A percentile compares a stretch with the other conserved stretches of the same genome.
phyloP scores from a whole-genome alignment of 1,140 invertebrate species.

The Phocides pigmalion region DNA sequence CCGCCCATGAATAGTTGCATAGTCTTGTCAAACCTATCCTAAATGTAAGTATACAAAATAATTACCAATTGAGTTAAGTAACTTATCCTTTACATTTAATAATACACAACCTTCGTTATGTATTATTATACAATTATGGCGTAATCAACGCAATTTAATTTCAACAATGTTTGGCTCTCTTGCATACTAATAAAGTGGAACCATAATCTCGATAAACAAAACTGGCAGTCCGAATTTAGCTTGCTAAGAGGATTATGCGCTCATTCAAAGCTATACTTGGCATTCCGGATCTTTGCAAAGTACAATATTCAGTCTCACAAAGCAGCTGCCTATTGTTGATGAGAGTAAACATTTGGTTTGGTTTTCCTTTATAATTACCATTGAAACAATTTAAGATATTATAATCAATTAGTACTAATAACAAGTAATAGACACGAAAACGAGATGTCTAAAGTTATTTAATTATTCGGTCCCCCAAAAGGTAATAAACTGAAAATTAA shows the following conservation, averaged over 20 bases:
- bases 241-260: slow-evolving; percentile 13
- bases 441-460: too few relatives aligned
- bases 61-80: too few relatives aligned
- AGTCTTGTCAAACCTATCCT: too few relatives aligned
- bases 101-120: not conserved
- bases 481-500: too few relatives aligned
- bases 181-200: slow-evolving; percentile 13
- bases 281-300: slow-evolving; percentile 2
- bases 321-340: not conserved
- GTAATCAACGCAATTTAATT: slow-evolving; percentile 12
- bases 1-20: too few relatives aligned
- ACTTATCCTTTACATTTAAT: too few relatives aligned
- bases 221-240: slow-evolving; percentile 14
- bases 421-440: too few relatives aligned
- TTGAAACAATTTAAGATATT: too few relatives aligned
- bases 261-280: slow-evolving; percentile 10
- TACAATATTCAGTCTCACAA: not conserved
- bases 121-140: slow-evolving; percentile 1
- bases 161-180: slow-evolving; percentile 1
- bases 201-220: slow-evolving; percentile 10
- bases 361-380: not conserved
- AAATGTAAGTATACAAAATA: too few relatives aligned
- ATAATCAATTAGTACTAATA: too few relatives aligned
- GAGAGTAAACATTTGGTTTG: not conserved
- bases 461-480: too few relatives aligned